Percentiles rank a stretch among this genome's conserved stretches.
Conservation (phyloP, 2,797 vertebrate genomes). For the Dendrocincla fuliginosa region DNA sequence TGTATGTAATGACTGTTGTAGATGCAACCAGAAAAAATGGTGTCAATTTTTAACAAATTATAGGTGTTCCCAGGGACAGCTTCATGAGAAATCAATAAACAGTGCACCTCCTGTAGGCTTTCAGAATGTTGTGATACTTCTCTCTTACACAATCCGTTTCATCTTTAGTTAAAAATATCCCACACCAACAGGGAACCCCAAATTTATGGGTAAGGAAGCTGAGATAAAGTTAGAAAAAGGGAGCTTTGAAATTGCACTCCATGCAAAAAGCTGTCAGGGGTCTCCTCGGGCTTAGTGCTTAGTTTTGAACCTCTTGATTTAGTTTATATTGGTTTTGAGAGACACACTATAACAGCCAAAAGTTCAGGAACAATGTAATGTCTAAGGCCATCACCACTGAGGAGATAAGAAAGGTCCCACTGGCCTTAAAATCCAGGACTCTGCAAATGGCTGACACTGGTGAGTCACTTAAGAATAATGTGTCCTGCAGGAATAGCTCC, state of each 20-base stretch:
- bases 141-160: neutral
- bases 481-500: slow-evolving; percentile 28
- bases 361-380: neutral
- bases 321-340: neutral
- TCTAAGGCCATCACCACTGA: neutral
- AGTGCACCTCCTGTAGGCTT: neutral
- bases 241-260: neutral
- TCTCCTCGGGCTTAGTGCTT: neutral
- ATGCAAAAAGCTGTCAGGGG: neutral
- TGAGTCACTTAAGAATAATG: neutral
- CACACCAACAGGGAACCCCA: neutral
- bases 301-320: neutral
- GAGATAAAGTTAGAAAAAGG: neutral
- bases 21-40: rapidly evolving
- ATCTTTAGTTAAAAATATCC: neutral
- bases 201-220: neutral
- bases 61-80: neutral
- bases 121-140: neutral
- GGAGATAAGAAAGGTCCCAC: neutral
- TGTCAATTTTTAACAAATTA: neutral
- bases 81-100: neutral
- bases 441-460: neutral
- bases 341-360: neutral
- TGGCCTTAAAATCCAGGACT: slow-evolving; percentile 11
- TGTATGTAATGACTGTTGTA: neutral